Evolutionary conservation across 1,140 invertebrate species (phyloP).

Genomic region (Lepidurus apus): DNA sequence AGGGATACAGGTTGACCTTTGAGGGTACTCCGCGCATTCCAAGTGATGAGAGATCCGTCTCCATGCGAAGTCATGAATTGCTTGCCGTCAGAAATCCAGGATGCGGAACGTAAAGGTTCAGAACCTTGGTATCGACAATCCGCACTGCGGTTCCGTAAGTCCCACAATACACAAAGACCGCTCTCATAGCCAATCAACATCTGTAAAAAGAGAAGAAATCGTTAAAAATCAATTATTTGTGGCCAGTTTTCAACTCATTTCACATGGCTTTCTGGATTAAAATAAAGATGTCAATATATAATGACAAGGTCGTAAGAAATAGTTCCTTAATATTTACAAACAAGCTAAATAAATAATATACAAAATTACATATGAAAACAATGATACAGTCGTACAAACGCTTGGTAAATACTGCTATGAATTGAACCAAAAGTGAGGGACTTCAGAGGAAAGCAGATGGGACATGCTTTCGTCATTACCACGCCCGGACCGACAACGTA

Average conservation of each 20-base stretch:
- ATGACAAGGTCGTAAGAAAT: too few relatives aligned
- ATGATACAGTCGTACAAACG: too few relatives aligned
- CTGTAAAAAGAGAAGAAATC: slow-evolving; percentile 50
- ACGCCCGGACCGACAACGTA: too few relatives aligned
- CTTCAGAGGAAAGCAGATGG: too few relatives aligned
- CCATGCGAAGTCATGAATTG: slow-evolving; percentile 94
- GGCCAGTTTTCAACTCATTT: not conserved
- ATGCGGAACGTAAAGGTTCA: slow-evolving; percentile 75
- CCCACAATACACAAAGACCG: slow-evolving; percentile 92
- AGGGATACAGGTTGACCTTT: slow-evolving; percentile 65
- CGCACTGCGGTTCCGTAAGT: slow-evolving; percentile 72
- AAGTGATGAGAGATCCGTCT: slow-evolving; percentile 90
- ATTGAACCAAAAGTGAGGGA: too few relatives aligned
- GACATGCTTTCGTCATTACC: too few relatives aligned
- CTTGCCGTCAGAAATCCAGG: slow-evolving; percentile 97
- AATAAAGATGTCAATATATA: too few relatives aligned
- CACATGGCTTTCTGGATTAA: too few relatives aligned
- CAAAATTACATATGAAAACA: too few relatives aligned
- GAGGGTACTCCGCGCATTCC: slow-evolving; percentile 67
- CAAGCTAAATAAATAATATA: too few relatives aligned
- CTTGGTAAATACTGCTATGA: too few relatives aligned
- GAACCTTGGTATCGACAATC: slow-evolving; percentile 74
- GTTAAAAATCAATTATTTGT: not conserved
- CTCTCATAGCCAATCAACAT: slow-evolving; percentile 94
- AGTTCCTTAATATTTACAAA: too few relatives aligned